Evolutionary conservation across 2,888 invertebrate species (phyloP).

Genomic region (Biston stratarius): DNA sequence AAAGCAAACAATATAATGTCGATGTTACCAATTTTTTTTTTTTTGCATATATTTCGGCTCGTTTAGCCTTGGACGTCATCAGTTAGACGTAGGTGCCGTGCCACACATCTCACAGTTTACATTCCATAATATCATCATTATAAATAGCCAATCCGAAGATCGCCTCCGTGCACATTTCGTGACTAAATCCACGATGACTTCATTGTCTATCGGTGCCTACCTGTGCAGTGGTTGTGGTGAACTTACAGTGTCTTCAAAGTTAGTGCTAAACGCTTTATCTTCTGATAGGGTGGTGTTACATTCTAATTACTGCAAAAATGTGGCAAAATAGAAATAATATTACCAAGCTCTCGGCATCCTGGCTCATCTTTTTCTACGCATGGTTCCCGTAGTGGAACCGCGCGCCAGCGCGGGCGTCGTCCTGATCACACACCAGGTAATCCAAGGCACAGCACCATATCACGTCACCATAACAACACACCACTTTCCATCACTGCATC

Average conservation of each 20-base stretch:
- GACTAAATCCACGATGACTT: constrained; percentile 53
- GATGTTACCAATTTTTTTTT: constrained; percentile 9
- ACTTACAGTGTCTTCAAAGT: constrained; percentile 14
- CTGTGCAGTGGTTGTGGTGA: constrained; percentile 12
- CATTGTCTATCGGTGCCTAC: constrained; percentile 39
- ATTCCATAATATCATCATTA: constrained; percentile 72
- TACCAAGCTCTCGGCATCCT: constrained; percentile 91
- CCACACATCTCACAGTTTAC: constrained; percentile 55
- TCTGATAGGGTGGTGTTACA: neutral
- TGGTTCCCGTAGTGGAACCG: constrained; percentile 82
- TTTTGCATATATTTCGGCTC: constrained; percentile 23
- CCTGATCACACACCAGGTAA: constrained; percentile 71
- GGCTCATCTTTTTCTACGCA: constrained; percentile 90
- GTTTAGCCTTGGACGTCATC: constrained; percentile 60
- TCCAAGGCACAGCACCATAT: constrained; percentile 73
- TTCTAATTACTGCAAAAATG: constrained; percentile 16
- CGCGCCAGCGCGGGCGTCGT: constrained; percentile 74
- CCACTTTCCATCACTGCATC: constrained; percentile 86
- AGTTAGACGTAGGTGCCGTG: constrained; percentile 53
- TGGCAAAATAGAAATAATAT: constrained; percentile 75
- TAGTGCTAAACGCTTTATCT: constrained; percentile 6
- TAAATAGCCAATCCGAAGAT: constrained; percentile 68
- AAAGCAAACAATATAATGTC: neutral
- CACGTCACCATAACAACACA: constrained; percentile 81
- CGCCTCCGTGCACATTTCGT: constrained; percentile 55